phyloP scores from a whole-genome alignment of 2,797 vertebrate genomes.

The Okamejei kenojei region DNA sequence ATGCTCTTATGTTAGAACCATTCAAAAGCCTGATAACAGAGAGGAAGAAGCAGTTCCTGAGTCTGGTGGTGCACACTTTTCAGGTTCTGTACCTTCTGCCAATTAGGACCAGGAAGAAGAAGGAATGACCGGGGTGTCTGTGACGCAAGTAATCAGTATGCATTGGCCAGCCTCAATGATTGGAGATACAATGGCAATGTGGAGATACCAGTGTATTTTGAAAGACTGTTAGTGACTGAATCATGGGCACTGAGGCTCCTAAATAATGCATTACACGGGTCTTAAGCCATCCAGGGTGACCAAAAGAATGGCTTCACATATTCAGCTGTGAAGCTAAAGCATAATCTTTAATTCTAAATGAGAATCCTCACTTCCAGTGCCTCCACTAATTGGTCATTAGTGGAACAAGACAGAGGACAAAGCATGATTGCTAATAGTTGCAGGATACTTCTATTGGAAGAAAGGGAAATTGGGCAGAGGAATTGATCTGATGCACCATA shows the following conservation, averaged over 20 bases:
- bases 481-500: not conserved
- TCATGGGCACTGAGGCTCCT: not conserved
- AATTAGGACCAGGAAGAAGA: too few species aligned
- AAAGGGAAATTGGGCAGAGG: not conserved
- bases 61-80: too few species aligned
- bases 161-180: not conserved
- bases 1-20: too few species aligned
- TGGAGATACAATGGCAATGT: not conserved
- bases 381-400: not conserved
- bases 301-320: not conserved
- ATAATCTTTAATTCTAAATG: not conserved
- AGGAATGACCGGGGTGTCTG: too few species aligned
- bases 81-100: too few species aligned
- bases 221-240: not conserved
- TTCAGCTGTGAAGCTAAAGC: not conserved
- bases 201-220: not conserved
- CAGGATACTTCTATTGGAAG: not conserved
- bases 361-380: not conserved
- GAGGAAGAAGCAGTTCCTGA: too few species aligned
- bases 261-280: not conserved
- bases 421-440: not conserved
- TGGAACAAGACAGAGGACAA: not conserved
- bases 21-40: too few species aligned
- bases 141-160: too few species aligned
- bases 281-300: not conserved